These are phyloP conservation scores for Strigamia transsilvanica DNA, from an alignment of 2,888 invertebrate genomes.

Conservation along the genomic window DNA sequence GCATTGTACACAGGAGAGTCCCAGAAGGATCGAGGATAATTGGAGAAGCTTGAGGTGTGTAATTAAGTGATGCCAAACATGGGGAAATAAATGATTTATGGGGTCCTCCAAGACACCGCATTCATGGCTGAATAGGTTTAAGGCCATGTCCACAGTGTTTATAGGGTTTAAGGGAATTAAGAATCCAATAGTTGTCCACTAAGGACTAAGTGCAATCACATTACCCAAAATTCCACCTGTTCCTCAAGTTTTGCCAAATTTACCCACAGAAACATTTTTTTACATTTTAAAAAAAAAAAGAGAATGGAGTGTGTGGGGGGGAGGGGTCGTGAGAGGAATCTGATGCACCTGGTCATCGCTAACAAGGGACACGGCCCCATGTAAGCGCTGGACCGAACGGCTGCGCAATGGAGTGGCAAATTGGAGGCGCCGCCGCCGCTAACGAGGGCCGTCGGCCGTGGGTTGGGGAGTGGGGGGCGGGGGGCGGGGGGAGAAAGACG, in stretches of 20 bases:
- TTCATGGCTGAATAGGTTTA: neutral
- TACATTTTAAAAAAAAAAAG: no score
- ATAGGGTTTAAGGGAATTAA: neutral
- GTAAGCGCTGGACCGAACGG: conserved; percentile 22
- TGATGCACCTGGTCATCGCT: conserved; percentile 38
- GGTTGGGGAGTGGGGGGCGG: neutral
- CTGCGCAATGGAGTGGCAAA: conserved; percentile 42
- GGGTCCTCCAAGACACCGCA: conserved; percentile 17
- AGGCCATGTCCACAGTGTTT: conserved; percentile 1
- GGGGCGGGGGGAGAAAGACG: neutral
- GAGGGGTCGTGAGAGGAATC: neutral
- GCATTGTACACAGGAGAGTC: neutral
- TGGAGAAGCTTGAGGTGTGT: neutral
- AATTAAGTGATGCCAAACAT: conserved; percentile 27
- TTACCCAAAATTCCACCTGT: no score
- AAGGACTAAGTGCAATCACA: no score
- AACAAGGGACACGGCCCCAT: conserved; percentile 15
- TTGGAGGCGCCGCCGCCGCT: conserved; percentile 50
- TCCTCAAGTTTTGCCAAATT: no score
- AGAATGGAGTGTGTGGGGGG: neutral
- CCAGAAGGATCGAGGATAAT: neutral
- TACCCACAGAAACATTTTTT: no score
- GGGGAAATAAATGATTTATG: conserved; percentile 24
- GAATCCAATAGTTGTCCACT: no score
- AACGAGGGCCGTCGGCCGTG: conserved; percentile 34